Percentiles rank a stretch among this genome's conserved stretches.
Conservation (phyloP, 2,888 invertebrate genomes). For the Ornithoptera alexandrae region DNA sequence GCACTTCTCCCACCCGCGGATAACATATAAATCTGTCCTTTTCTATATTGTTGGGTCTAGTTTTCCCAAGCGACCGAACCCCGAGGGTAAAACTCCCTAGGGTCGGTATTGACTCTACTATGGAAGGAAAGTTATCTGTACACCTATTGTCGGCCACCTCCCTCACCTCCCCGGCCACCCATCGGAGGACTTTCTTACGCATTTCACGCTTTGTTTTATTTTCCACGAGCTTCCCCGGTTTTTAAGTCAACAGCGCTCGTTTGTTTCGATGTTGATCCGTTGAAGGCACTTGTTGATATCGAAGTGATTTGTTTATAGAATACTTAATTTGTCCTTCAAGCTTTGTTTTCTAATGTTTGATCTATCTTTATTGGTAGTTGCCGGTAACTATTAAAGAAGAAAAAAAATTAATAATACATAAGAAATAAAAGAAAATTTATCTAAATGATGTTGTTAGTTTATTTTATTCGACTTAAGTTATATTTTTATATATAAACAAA, state of each 20-base stretch:
- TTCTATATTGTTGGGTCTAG: conserved; percentile 80
- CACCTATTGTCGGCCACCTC: conserved; percentile 76
- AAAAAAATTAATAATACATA: too few species aligned
- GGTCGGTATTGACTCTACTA: conserved; percentile 80
- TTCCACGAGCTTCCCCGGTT: conserved; percentile 36
- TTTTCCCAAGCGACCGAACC: conserved; percentile 79
- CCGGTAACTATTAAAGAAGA: too few species aligned
- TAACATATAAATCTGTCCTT: conserved; percentile 62
- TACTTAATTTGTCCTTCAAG: not conserved
- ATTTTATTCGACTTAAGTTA: too few species aligned
- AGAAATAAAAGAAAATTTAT: too few species aligned
- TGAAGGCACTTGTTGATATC: conserved; percentile 36
- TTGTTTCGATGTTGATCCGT: conserved; percentile 33
- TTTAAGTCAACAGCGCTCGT: conserved; percentile 27
- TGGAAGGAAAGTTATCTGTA: conserved; percentile 80
- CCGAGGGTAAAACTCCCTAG: conserved; percentile 79
- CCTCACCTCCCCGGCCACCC: conserved; percentile 48
- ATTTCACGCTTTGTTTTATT: conserved; percentile 76
- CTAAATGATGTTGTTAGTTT: too few species aligned
- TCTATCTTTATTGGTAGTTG: not conserved
- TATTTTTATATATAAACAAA: too few species aligned
- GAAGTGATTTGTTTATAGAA: conserved; percentile 5
- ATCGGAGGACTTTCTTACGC: conserved; percentile 74
- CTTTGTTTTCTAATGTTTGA: not conserved
- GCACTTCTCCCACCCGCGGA: conserved; percentile 57